These are phyloP conservation scores for Delichon dasypus DNA, from an alignment of 2,797 vertebrate genomes.

Conservation along the genomic window DNA sequence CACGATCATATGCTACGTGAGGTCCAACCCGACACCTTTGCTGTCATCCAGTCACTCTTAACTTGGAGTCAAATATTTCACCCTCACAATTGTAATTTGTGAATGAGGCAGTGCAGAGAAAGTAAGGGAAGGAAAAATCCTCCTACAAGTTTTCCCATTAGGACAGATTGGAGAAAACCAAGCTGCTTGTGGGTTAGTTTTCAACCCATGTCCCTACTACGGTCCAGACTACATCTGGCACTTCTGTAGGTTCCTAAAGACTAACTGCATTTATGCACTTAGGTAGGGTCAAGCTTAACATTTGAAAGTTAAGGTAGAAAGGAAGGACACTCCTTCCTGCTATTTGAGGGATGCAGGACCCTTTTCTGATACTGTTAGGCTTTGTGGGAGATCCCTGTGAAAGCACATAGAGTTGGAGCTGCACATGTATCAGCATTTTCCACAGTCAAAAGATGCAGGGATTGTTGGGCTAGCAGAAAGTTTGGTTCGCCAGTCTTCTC, in stretches of 20 bases:
- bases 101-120: neutral
- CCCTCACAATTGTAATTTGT: neutral
- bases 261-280: neutral
- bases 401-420: neutral
- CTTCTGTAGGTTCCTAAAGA: neutral
- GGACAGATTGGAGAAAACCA: neutral
- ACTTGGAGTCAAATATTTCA: neutral
- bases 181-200: neutral
- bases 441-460: neutral
- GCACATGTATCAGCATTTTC: neutral
- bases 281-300: neutral
- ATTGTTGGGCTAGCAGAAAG: neutral
- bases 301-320: neutral
- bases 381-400: neutral
- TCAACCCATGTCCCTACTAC: neutral
- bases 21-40: neutral
- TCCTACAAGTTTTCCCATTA: fast-evolving
- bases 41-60: neutral
- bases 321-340: neutral
- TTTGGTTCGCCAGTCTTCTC: neutral
- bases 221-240: neutral
- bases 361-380: neutral
- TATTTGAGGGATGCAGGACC: fast-evolving
- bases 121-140: neutral
- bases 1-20: fast-evolving